Percentiles rank a stretch among this genome's conserved stretches.
Conservation (phyloP, 1,140 invertebrate species). For the Pinna nobilis region DNA sequence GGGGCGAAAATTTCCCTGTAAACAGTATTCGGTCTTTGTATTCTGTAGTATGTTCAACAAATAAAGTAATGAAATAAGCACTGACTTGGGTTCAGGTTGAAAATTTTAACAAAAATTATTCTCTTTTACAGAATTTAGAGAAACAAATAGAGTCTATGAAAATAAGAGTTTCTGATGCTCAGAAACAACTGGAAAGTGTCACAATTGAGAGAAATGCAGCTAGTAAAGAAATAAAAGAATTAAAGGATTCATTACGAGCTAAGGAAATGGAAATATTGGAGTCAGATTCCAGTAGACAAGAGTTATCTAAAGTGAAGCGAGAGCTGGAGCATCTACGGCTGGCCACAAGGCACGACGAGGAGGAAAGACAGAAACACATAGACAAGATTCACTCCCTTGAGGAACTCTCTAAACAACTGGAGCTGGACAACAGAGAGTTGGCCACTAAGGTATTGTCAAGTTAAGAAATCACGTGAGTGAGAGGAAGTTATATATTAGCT, state of each 20-base stretch:
- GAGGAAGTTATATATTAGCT: neutral
- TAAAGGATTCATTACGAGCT: slow-evolving; percentile 36
- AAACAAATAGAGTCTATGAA: slow-evolving; percentile 53
- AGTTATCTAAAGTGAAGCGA: slow-evolving; percentile 47
- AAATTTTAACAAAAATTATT: neutral
- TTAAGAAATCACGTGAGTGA: neutral
- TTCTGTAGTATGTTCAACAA: too few species aligned
- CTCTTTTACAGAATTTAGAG: slow-evolving; percentile 52
- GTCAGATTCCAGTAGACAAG: slow-evolving; percentile 47
- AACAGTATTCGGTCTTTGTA: too few species aligned
- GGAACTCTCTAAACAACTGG: slow-evolving; percentile 58
- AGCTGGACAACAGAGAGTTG: slow-evolving; percentile 66
- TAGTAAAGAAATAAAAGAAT: slow-evolving; percentile 29
- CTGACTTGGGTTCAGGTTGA: neutral
- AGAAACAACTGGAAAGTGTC: slow-evolving; percentile 20
- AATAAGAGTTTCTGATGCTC: slow-evolving; percentile 42
- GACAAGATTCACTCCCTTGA: slow-evolving; percentile 61
- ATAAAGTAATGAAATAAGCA: neutral
- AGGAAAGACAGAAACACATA: slow-evolving; percentile 59
- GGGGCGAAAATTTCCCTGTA: too few species aligned
- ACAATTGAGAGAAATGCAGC: slow-evolving; percentile 28
- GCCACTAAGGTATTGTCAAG: slow-evolving; percentile 64
- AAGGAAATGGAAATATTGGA: slow-evolving; percentile 35
- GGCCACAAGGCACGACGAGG: slow-evolving; percentile 52
- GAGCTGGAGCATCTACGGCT: slow-evolving; percentile 53